A percentile compares a stretch with the other conserved stretches of the same genome.
Conservation (phyloP, 2,888 invertebrate species). For the Tinea semifulvella region DNA sequence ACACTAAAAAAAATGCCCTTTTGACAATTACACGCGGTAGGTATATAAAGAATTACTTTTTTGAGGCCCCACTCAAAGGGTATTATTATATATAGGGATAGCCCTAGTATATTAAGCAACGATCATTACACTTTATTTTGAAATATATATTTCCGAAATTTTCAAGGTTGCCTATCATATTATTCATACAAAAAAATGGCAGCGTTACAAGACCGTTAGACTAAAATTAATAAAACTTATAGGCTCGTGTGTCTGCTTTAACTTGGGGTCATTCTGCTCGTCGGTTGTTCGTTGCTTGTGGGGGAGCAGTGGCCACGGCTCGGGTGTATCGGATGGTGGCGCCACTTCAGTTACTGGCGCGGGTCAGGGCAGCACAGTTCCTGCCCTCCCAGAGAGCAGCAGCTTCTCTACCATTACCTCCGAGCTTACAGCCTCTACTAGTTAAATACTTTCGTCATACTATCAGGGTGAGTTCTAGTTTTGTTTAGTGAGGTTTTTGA, state of each 20-base stretch:
- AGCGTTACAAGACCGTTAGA: no score
- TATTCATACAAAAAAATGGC: no score
- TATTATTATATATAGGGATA: no score
- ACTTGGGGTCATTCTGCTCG: conserved; percentile 99
- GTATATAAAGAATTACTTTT: no score
- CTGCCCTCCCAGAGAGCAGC: conserved; percentile 79
- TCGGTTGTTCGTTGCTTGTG: conserved; percentile 91
- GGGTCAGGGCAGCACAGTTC: conserved; percentile 81
- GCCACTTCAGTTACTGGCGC: conserved; percentile 88
- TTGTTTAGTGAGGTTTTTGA: neutral
- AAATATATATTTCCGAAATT: no score
- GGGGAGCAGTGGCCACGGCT: conserved; percentile 91
- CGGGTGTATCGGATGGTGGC: conserved; percentile 93
- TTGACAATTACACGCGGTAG: no score
- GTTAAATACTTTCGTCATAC: conserved; percentile 92
- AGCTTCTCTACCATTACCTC: conserved; percentile 84
- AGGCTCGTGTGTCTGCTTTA: conserved; percentile 89
- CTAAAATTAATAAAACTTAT: no score
- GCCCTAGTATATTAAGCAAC: no score
- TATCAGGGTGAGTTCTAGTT: conserved; percentile 74
- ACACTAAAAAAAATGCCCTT: no score
- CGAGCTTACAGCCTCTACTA: conserved; percentile 84
- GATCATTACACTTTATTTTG: no score
- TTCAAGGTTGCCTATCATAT: no score
- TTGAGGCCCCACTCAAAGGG: no score